Conservation (phyloP, 2,888 invertebrate genomes). For the Punctoribates punctum region DNA sequence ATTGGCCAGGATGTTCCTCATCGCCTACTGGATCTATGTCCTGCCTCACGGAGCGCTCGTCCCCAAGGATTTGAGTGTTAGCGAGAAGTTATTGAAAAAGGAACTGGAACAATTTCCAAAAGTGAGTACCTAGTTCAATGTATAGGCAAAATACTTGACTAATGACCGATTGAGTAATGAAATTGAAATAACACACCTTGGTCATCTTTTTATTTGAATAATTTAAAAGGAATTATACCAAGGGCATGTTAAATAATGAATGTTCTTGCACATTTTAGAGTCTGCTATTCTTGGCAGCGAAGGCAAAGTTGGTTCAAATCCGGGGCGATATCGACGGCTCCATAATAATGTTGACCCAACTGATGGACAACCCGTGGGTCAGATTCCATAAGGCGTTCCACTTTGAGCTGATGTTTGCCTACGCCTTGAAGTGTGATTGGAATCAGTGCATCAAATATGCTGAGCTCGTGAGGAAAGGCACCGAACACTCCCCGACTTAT, state of each 20-base stretch:
- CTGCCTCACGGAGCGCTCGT: neutral
- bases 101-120: neutral
- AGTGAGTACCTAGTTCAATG: neutral
- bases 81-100: neutral
- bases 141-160: neutral
- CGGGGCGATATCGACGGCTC: neutral
- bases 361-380: neutral
- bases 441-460: neutral
- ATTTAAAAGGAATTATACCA: too few relatives aligned
- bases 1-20: neutral
- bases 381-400: neutral
- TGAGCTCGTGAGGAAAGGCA: neutral
- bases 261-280: neutral
- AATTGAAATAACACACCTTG: neutral
- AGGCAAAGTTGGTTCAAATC: neutral
- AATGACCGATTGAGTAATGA: neutral
- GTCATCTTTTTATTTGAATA: neutral
- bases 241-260: too few relatives aligned
- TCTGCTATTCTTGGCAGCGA: neutral
- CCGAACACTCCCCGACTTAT: neutral
- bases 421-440: conserved; percentile 26
- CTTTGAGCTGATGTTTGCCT: neutral
- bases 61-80: neutral
- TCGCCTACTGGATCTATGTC: neutral
- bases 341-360: neutral